Evolutionary conservation across 2,113 vertebrate genomes (phyloP).

Genomic region (Perca fluviatilis): DNA sequence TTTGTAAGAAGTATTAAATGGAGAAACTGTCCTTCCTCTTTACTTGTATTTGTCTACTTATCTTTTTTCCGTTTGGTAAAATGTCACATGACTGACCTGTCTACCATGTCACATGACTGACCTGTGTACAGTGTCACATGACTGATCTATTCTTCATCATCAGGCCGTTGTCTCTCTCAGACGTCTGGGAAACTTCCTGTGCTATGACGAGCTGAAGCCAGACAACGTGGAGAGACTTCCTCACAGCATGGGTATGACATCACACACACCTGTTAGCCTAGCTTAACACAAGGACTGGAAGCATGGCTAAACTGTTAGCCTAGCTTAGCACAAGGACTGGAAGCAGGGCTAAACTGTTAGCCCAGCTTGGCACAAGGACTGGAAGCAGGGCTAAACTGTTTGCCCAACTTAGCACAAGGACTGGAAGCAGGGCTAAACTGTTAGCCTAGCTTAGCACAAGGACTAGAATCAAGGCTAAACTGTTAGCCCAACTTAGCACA

Average conservation of each 20-base stretch:
- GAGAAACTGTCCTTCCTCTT: no score
- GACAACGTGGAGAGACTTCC: slow-evolving; percentile 68
- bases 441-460: no score
- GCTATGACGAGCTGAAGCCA: slow-evolving; percentile 87
- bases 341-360: not conserved
- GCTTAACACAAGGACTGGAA: not conserved
- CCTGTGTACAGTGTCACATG: no score
- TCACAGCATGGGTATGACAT: slow-evolving; percentile 59
- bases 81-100: no score
- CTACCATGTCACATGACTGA: no score
- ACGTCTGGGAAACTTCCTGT: slow-evolving; percentile 90
- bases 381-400: not conserved
- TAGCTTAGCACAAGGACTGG: not conserved
- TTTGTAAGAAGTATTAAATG: no score
- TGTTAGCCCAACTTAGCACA: no score
- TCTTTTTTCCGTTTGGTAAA: no score
- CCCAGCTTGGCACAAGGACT: not conserved
- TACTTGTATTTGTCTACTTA: no score
- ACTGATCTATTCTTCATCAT: no score
- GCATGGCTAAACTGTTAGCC: not conserved
- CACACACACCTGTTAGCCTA: not conserved
- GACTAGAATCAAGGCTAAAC: no score
- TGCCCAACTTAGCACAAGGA: not conserved
- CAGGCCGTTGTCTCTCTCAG: slow-evolving; percentile 84
- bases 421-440: not conserved